Conservation (phyloP, 2,797 vertebrate genomes). For the Spinibarbus caldwelli region DNA sequence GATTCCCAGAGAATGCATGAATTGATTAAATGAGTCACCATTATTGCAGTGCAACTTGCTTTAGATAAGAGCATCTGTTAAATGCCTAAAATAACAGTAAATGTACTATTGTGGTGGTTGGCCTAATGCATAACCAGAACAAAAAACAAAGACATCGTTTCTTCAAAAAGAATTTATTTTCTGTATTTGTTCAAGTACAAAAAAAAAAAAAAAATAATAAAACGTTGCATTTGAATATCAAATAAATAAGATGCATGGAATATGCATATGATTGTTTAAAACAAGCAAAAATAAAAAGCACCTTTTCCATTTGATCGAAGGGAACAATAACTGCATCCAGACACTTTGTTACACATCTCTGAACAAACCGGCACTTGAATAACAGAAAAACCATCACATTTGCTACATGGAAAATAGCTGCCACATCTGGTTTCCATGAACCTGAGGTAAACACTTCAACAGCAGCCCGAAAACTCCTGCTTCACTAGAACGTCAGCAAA, state of each 20-base stretch:
- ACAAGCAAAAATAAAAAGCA: slow-evolving; percentile 54
- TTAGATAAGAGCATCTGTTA: not conserved
- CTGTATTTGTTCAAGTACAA: slow-evolving; percentile 74
- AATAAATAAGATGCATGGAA: slow-evolving; percentile 78
- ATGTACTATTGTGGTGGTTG: not conserved
- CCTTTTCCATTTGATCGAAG: slow-evolving; percentile 58
- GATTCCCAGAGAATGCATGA: not conserved
- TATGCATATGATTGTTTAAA: slow-evolving; percentile 64
- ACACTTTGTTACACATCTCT: slow-evolving; percentile 33
- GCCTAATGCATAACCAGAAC: not conserved
- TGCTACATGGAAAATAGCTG: slow-evolving; percentile 74
- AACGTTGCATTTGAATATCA: slow-evolving; percentile 84
- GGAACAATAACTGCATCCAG: slow-evolving; percentile 29
- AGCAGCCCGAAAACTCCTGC: slow-evolving; percentile 59
- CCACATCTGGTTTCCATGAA: slow-evolving; percentile 78
- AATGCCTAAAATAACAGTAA: not conserved
- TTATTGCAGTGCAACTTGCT: not conserved
- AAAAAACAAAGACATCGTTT: not conserved
- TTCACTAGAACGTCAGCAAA: slow-evolving; percentile 47
- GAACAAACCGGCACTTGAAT: slow-evolving; percentile 51
- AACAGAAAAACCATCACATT: slow-evolving; percentile 51
- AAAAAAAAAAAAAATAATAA: too few species aligned
- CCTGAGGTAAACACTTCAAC: slow-evolving; percentile 74
- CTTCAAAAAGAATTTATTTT: slow-evolving; percentile 82
- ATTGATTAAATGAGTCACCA: not conserved